phyloP scores from a whole-genome alignment of 2,113 vertebrate species.

The Mugil cephalus region DNA sequence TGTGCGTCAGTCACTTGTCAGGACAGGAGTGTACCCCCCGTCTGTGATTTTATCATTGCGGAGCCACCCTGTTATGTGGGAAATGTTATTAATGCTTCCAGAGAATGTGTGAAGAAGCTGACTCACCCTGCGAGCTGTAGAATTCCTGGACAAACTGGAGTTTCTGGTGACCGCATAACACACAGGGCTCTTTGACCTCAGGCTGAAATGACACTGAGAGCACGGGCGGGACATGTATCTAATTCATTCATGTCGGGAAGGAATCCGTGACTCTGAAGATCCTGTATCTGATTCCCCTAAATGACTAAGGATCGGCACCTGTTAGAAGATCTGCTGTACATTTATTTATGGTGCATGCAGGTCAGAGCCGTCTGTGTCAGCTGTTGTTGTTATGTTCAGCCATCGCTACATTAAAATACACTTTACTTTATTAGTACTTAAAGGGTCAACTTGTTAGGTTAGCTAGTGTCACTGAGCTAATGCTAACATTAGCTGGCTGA shows the following conservation, averaged over 20 bases:
- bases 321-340: constrained; percentile 2
- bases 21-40: constrained; percentile 21
- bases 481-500: too few relatives aligned
- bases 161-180: constrained; percentile 15
- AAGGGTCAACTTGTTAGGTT: too few relatives aligned
- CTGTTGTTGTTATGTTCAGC: not conserved
- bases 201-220: constrained; percentile 29
- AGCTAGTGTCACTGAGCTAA: too few relatives aligned
- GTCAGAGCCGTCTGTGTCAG: not conserved
- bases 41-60: constrained; percentile 30
- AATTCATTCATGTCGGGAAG: constrained; percentile 31
- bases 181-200: constrained; percentile 1
- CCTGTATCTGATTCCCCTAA: constrained; percentile 3
- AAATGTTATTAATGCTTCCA: constrained; percentile 43
- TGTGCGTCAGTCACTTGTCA: constrained; percentile 48
- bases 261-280: constrained; percentile 10
- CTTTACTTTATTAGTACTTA: too few relatives aligned
- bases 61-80: constrained; percentile 49
- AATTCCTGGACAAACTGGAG: constrained; percentile 36
- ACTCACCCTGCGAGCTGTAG: constrained; percentile 55
- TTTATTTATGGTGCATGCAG: not conserved
- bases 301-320: not conserved
- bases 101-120: constrained; percentile 30
- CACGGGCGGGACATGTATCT: constrained; percentile 21
- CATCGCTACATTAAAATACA: too few relatives aligned